Conservation (phyloP, 2,113 vertebrate genomes). For the Zosterops japonicus region DNA sequence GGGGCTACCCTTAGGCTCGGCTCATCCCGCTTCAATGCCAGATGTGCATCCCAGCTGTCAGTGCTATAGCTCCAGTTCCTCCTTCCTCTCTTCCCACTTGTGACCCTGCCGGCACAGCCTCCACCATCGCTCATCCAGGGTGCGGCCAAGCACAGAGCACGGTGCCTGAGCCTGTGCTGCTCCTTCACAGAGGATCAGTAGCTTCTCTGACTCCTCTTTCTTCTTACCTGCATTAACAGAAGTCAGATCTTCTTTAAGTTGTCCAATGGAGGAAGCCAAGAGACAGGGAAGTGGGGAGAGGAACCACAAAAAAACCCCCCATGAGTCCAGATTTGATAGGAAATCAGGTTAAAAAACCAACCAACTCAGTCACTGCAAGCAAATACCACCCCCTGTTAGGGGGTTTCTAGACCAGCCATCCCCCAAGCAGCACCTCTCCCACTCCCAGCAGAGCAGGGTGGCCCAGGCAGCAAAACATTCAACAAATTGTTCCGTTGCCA, state of each 20-base stretch:
- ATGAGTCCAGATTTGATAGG: not conserved
- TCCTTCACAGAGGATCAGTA: not conserved
- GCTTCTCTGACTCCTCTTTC: not conserved
- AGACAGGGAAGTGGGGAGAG: not conserved
- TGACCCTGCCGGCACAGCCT: not conserved
- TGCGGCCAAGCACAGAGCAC: not conserved
- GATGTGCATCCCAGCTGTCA: not conserved
- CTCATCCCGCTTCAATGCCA: not conserved
- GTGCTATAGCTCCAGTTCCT: not conserved
- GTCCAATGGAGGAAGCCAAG: not conserved
- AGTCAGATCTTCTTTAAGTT: not conserved
- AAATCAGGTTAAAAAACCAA: not conserved
- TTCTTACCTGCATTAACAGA: not conserved
- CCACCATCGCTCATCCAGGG: rapidly evolving
- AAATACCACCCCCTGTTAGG: not conserved
- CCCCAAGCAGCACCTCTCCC: not conserved
- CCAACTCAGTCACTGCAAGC: not conserved
- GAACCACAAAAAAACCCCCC: not conserved
- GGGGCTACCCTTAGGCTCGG: not conserved
- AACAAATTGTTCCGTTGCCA: not conserved
- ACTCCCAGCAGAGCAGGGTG: not conserved
- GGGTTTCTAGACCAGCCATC: not conserved
- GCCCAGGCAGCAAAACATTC: not conserved
- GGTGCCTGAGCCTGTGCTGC: rapidly evolving
- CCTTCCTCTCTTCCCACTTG: not conserved